A percentile compares a stretch with the other conserved stretches of the same genome.
Evolutionary conservation across 2,113 vertebrate genomes (phyloP).

Genomic region (Actenoides lindsayi): DNA sequence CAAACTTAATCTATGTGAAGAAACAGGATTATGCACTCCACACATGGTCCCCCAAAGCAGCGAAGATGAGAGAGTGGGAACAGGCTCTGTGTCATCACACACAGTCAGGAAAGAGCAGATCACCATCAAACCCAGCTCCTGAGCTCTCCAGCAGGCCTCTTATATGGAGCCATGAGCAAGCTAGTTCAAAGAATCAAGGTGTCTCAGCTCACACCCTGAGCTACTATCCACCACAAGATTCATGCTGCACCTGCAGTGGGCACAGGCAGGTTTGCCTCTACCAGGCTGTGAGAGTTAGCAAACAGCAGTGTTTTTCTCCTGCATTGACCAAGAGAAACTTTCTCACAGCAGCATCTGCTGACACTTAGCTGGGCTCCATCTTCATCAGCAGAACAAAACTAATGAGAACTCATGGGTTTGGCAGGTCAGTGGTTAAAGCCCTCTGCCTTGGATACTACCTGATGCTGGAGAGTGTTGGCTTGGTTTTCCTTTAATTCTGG

Average conservation of each 20-base stretch:
- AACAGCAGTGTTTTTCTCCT: fast-evolving
- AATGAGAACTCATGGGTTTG: background rate
- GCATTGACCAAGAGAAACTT: background rate
- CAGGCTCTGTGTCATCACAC: fast-evolving
- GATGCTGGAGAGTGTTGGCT: background rate
- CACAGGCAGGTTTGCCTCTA: background rate
- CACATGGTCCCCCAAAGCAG: fast-evolving
- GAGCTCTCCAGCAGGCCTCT: background rate
- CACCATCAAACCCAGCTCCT: background rate
- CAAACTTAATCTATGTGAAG: background rate
- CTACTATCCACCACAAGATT: background rate
- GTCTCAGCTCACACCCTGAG: background rate
- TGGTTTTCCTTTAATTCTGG: background rate
- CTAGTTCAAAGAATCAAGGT: background rate
- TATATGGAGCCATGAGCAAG: background rate
- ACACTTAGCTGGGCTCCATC: background rate
- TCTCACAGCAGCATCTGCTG: background rate
- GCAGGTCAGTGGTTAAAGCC: background rate
- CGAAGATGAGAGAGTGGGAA: background rate
- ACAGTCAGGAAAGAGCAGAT: background rate
- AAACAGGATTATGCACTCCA: background rate
- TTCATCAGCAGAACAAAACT: background rate
- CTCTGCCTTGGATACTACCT: background rate
- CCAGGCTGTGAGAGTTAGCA: background rate
- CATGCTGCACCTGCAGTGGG: background rate